A percentile compares a stretch with the other conserved stretches of the same genome.
Evolutionary conservation across 2,888 invertebrate species (phyloP).

Genomic region (Clitarchus hookeri): DNA sequence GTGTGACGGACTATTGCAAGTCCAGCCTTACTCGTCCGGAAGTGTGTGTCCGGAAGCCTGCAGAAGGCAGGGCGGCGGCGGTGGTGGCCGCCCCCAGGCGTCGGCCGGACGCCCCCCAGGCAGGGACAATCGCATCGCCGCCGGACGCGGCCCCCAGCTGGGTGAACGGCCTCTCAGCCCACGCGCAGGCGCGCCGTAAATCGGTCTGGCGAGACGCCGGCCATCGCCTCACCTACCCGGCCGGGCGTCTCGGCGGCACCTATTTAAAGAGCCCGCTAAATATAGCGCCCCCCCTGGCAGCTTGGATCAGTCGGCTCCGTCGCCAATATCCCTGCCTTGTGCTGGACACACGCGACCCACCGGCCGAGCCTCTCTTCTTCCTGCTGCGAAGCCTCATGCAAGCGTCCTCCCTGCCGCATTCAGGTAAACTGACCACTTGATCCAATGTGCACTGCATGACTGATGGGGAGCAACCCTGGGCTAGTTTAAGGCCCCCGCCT

Average conservation of each 20-base stretch:
- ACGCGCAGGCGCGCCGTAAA: not conserved
- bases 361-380: no score
- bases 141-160: slow-evolving; percentile 50
- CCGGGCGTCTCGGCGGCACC: slow-evolving; percentile 23
- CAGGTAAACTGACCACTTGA: no score
- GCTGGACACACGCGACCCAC: no score
- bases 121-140: slow-evolving; percentile 63
- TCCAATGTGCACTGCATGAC: no score
- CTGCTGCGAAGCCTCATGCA: no score
- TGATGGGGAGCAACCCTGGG: no score
- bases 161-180: slow-evolving; percentile 45
- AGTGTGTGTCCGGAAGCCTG: no score
- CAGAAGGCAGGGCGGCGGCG: slow-evolving; percentile 51
- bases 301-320: not conserved
- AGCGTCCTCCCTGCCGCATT: no score
- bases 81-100: slow-evolving; percentile 56
- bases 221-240: slow-evolving; percentile 3
- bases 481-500: no score
- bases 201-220: slow-evolving; percentile 1
- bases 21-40: no score
- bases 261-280: slow-evolving; percentile 12
- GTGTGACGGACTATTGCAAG: no score
- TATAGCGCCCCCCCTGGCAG: not conserved
- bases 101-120: slow-evolving; percentile 53
- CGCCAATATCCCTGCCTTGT: not conserved